These are phyloP conservation scores for Tetragonula clypearis DNA, from an alignment of 1,140 invertebrate species.

Conservation along the genomic window DNA sequence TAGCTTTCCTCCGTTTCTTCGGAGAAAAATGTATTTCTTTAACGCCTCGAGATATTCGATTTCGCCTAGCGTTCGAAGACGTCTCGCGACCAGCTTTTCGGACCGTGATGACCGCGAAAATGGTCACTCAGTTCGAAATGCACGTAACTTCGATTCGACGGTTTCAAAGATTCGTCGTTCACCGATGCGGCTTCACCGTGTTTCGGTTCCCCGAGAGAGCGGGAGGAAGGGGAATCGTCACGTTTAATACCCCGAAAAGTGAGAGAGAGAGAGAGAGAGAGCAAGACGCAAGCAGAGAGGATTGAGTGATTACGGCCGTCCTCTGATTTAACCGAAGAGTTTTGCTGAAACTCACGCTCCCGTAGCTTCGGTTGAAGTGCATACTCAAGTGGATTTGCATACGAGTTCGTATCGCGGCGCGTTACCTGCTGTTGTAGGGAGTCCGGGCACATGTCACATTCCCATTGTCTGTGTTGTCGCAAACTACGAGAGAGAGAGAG, in stretches of 20 bases:
- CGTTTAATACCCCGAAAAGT: not conserved
- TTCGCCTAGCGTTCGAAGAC: too few relatives aligned
- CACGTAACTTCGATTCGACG: too few relatives aligned
- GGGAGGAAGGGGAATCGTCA: not conserved
- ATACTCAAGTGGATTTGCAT: conserved; percentile 76
- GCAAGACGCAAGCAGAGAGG: conserved; percentile 8
- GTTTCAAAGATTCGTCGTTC: not conserved
- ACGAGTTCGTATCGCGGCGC: conserved; percentile 72
- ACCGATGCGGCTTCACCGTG: not conserved
- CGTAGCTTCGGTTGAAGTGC: conserved; percentile 65
- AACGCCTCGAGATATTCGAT: too few relatives aligned
- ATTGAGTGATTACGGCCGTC: conserved; percentile 28
- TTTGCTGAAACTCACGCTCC: conserved; percentile 69
- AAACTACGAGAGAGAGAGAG: conserved; percentile 18
- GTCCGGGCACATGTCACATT: conserved; percentile 79
- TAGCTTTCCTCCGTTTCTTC: not conserved
- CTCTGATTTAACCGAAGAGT: conserved; percentile 70
- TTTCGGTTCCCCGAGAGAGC: not conserved
- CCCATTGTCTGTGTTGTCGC: conserved; percentile 79
- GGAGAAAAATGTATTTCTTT: not conserved
- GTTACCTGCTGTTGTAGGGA: conserved; percentile 67
- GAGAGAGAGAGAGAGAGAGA: not conserved
- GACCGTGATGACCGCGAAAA: too few relatives aligned
- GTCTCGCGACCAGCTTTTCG: too few relatives aligned
- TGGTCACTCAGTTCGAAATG: too few relatives aligned